Conservation (phyloP, 2,797 vertebrate species). For the Pipistrellus pygmaeus region DNA sequence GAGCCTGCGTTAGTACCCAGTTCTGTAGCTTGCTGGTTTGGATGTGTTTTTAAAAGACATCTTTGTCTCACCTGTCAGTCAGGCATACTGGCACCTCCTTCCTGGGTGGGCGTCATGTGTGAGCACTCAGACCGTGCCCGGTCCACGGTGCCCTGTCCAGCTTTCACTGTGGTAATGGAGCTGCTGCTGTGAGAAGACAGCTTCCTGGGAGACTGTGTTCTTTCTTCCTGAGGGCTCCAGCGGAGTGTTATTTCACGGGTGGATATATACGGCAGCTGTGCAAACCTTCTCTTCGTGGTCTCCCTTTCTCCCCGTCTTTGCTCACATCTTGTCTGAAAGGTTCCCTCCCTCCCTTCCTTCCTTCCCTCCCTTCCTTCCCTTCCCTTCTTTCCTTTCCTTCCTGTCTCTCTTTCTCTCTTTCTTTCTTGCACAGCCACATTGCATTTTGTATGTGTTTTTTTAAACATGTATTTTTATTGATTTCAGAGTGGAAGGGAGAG, state of each 20-base stretch:
- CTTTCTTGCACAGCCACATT: too few species aligned
- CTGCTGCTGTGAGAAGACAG: fast-evolving
- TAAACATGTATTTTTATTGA: too few species aligned
- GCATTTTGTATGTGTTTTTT: too few species aligned
- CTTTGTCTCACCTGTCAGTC: neutral
- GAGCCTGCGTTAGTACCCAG: neutral
- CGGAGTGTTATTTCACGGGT: neutral
- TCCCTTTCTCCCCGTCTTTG: neutral
- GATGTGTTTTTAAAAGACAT: neutral
- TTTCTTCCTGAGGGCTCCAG: neutral
- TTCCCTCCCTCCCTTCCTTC: too few species aligned
- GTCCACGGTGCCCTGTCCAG: too few species aligned
- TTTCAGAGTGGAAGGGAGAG: too few species aligned
- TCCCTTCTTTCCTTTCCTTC: too few species aligned
- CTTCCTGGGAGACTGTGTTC: neutral
- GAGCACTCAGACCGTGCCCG: fast-evolving
- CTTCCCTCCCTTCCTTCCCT: too few species aligned
- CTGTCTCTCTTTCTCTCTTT: too few species aligned
- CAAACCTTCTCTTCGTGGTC: neutral
- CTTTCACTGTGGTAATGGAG: neutral
- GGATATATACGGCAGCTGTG: neutral
- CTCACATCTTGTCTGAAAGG: neutral
- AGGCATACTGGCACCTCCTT: too few species aligned
- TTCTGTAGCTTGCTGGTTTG: neutral
- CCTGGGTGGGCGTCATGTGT: neutral